Conservation (phyloP, 2,888 invertebrate genomes). For the Lydus trimaculatus region DNA sequence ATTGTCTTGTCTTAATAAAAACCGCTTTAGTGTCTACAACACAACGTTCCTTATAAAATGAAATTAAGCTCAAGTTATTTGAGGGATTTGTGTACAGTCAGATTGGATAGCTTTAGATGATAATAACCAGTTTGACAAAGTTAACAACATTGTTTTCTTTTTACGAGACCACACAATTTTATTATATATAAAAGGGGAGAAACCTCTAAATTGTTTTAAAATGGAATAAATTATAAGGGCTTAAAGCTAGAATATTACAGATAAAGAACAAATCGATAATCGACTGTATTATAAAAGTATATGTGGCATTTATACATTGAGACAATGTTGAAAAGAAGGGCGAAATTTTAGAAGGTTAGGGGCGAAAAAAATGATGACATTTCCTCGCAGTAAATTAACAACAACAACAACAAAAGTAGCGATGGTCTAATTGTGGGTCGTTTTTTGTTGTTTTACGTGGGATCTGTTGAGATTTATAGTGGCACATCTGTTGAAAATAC, state of each 20-base stretch:
- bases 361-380: not conserved
- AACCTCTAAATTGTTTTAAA: not conserved
- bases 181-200: no score
- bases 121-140: not conserved
- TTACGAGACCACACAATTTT: not conserved
- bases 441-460: not conserved
- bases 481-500: conserved; percentile 1
- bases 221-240: not conserved
- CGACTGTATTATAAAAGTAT: not conserved
- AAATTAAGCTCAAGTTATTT: not conserved
- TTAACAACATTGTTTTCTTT: not conserved
- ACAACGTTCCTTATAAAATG: not conserved
- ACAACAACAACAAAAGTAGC: not conserved
- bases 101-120: not conserved
- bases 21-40: not conserved
- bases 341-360: not conserved
- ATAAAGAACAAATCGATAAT: not conserved
- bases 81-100: not conserved
- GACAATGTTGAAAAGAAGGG: not conserved
- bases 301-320: not conserved
- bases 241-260: not conserved
- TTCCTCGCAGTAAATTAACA: not conserved
- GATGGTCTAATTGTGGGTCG: not conserved
- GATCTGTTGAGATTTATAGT: not conserved
- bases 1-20: not conserved